Evolutionary conservation across 2,888 invertebrate species (phyloP), one percentile per base, ranked within the genome.

Genomic region (Coenonympha glycerion): DNA sequence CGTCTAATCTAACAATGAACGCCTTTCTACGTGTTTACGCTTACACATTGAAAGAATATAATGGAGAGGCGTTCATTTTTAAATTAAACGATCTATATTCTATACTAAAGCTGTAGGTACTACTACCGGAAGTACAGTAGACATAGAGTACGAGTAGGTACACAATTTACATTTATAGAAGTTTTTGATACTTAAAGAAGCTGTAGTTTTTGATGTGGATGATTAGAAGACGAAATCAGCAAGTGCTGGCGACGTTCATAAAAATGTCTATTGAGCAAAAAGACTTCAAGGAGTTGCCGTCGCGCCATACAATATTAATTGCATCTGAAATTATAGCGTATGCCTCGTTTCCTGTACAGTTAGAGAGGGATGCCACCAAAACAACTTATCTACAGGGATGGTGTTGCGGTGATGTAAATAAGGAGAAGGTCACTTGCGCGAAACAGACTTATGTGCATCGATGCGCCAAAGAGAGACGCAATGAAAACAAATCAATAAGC

Each of bases 401-500:
- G 66, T 73, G 68, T 74, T 55, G 72, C 68, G 46, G 69, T 74
- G 69, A 69, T 76, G 77, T 78, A 82, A 83, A 79, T 78, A 79
- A 76, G 71, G 73, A 78, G 84, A 87, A 87, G 84, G 84, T 83
- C 83, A 84, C 66, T 68, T 65, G 54, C 65, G 59, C 63, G 84
- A 78, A 76, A 85, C 69, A 62, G 65, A 75, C 68, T 69, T 76
- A 80, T 72, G 65, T 63, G 60, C 63, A 62, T 61, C 66, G 68
- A 68, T 68, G 71, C 63, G 84, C 60, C 66, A 69, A 78, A 86
- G 67, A 76, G 87, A 83, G 88, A 85, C 73, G 81, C 82, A 79
- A 80, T 83, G 87, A 88, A 87, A 88, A 89, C 89, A 89, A 88
- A 88, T 87, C 85, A 84, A 87, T 86, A 84, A 66, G 64, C 76